phyloP scores from a whole-genome alignment of 2,113 vertebrate genomes.

The Probosciger aterrimus region DNA sequence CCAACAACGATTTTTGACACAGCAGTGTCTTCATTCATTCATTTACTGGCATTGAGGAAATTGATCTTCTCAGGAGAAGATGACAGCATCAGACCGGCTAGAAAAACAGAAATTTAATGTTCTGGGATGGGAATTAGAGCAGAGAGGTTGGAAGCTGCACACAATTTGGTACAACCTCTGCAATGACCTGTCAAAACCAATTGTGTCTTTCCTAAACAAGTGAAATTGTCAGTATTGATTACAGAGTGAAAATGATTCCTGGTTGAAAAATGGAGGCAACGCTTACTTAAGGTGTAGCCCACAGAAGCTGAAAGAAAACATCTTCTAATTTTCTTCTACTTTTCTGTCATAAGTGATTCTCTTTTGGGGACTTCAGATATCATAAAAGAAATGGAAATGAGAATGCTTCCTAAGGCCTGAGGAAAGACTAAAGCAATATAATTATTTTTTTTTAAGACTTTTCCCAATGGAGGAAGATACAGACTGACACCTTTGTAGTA shows the following conservation, averaged over 20 bases:
- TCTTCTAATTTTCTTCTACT: background rate
- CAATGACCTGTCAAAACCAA: background rate
- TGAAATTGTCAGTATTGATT: conserved; percentile 1
- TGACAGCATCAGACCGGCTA: background rate
- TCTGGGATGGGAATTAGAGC: background rate
- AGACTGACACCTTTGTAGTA: background rate
- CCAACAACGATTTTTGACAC: background rate
- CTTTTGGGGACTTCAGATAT: background rate
- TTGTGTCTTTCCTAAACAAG: background rate
- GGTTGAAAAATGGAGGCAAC: background rate
- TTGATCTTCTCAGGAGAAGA: background rate
- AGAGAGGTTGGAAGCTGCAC: background rate
- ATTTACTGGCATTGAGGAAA: background rate
- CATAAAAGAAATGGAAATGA: background rate
- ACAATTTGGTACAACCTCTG: background rate
- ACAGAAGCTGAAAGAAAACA: background rate
- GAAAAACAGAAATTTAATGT: background rate
- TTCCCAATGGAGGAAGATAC: background rate
- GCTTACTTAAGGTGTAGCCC: background rate
- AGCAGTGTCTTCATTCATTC: background rate
- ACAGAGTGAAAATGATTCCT: background rate
- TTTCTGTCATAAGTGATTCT: background rate
- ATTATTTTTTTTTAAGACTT: background rate
- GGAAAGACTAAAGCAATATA: background rate
- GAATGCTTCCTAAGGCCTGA: background rate